Percentiles rank a stretch among this genome's conserved stretches.
These are phyloP conservation scores for Cylloceria caligata DNA, from an alignment of 2,888 invertebrate species.

Conservation along the genomic window DNA sequence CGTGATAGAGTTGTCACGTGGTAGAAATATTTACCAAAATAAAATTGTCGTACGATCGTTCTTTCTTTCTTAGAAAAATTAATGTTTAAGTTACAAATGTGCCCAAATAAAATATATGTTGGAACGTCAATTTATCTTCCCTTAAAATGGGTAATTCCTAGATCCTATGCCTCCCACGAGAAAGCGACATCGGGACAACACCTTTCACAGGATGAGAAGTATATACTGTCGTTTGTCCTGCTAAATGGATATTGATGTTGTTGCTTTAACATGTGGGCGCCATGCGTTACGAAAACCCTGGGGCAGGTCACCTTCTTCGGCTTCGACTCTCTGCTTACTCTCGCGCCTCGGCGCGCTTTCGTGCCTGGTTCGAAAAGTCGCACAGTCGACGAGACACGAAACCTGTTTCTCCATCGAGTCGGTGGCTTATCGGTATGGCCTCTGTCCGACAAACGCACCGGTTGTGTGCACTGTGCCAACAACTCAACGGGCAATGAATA, in stretches of 20 bases:
- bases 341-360: slow-evolving; percentile 2
- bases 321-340: slow-evolving; percentile 18
- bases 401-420: slow-evolving; percentile 59
- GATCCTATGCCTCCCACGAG: neutral
- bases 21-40: no score
- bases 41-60: no score
- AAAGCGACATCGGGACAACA: slow-evolving; percentile 15
- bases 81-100: no score
- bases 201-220: slow-evolving; percentile 20
- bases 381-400: slow-evolving; percentile 51
- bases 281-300: slow-evolving; percentile 62
- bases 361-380: slow-evolving; percentile 35
- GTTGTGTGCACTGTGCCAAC: slow-evolving; percentile 30
- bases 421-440: slow-evolving; percentile 58
- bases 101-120: no score
- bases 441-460: slow-evolving; percentile 40
- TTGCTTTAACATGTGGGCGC: slow-evolving; percentile 56
- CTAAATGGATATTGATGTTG: neutral
- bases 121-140: neutral
- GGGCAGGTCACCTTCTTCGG: slow-evolving; percentile 60
- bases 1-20: no score
- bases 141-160: neutral
- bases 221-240: slow-evolving; percentile 30
- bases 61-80: no score
- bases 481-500: slow-evolving; percentile 54